Conservation (phyloP, 2,113 vertebrate species). For the Hippotragus niger region DNA sequence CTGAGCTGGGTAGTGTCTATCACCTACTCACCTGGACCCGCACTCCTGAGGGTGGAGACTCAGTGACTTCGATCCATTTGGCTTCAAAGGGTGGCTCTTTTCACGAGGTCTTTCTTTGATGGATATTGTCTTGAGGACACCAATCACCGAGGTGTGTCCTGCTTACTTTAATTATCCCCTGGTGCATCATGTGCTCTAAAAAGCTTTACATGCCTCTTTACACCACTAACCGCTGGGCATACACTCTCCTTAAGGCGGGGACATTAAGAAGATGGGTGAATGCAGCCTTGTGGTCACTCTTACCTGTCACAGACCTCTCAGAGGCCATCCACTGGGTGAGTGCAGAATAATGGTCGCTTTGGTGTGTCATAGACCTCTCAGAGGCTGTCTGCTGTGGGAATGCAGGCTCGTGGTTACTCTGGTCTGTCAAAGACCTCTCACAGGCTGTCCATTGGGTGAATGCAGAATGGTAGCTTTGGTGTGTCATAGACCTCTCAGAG, state of each 20-base stretch:
- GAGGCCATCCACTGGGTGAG: not conserved
- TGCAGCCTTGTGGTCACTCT: not conserved
- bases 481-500: not conserved
- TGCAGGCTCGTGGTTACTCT: not conserved
- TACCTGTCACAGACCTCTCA: not conserved
- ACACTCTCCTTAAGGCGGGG: not conserved
- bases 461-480: not conserved
- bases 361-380: not conserved
- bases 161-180: not conserved
- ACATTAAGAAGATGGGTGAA: not conserved
- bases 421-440: not conserved
- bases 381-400: not conserved
- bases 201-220: not conserved
- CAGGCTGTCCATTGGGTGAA: not conserved
- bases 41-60: not conserved
- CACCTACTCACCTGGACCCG: not conserved
- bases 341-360: not conserved
- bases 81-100: not conserved
- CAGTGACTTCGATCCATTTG: not conserved
- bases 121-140: not conserved
- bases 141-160: not conserved
- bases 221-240: not conserved
- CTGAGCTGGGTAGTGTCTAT: not conserved
- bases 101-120: not conserved
- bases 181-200: not conserved